Conservation (phyloP, 2,113 vertebrate genomes). For the Peucedramus taeniatus region DNA sequence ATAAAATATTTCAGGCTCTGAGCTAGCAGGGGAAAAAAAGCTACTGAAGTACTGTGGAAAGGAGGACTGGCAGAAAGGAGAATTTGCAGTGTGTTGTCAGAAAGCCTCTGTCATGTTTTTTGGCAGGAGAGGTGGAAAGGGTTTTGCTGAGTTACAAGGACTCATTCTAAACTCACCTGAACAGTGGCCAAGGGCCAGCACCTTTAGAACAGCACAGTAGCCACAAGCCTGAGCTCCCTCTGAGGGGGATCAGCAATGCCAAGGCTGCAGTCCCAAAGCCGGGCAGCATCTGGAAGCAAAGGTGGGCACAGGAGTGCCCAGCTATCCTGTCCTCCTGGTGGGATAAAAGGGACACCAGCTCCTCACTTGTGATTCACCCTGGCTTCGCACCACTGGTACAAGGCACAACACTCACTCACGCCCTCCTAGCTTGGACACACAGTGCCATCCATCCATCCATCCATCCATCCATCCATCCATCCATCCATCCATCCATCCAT, state of each 20-base stretch:
- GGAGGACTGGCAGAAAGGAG: not conserved
- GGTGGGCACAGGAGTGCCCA: rapidly evolving
- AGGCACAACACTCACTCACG: rapidly evolving
- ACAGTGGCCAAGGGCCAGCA: rapidly evolving
- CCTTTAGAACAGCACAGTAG: not conserved
- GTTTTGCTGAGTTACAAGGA: not conserved
- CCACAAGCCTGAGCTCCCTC: not conserved
- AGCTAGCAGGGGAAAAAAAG: not conserved
- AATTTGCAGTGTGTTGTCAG: not conserved
- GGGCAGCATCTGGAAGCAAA: no score
- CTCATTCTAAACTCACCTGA: no score
- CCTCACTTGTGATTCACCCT: not conserved
- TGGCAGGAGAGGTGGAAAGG: not conserved
- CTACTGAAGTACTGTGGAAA: not conserved
- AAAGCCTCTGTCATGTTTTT: not conserved
- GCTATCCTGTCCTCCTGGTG: not conserved
- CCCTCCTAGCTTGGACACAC: rapidly evolving
- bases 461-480: not conserved
- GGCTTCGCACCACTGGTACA: rapidly evolving
- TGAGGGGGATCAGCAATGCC: not conserved
- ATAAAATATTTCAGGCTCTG: not conserved
- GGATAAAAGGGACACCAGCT: no score
- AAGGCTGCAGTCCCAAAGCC: not conserved
- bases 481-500: not conserved
- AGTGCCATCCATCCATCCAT: rapidly evolving